A percentile compares a stretch with the other conserved stretches of the same genome.
These are phyloP conservation scores for Esperia sulphurella DNA, from an alignment of 2,888 invertebrate genomes.

Conservation along the genomic window DNA sequence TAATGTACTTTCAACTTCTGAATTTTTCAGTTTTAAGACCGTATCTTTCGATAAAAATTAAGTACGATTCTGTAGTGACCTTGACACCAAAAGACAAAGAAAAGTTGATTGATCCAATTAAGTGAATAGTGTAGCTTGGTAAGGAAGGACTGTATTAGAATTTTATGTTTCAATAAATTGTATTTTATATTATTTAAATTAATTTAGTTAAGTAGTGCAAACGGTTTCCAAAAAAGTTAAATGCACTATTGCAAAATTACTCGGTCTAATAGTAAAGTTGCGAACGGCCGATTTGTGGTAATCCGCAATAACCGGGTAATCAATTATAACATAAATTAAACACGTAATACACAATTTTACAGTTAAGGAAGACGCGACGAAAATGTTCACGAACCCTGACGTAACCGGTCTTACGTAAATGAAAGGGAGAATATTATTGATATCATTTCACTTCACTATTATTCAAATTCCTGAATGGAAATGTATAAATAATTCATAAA, in stretches of 20 bases:
- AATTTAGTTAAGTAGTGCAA: neutral
- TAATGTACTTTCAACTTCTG: no score
- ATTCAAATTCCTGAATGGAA: no score
- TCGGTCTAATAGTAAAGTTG: slow-evolving; percentile 17
- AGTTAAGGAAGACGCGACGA: slow-evolving; percentile 15
- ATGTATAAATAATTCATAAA: no score
- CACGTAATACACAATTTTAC: slow-evolving; percentile 23
- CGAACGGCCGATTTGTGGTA: slow-evolving; percentile 22
- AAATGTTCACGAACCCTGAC: slow-evolving; percentile 34
- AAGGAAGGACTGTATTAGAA: no score
- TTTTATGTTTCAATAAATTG: no score
- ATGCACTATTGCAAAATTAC: slow-evolving; percentile 20
- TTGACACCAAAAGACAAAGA: no score
- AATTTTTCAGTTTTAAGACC: no score
- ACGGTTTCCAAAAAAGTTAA: neutral
- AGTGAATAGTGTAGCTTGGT: no score
- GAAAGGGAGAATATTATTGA: neutral
- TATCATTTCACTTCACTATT: no score
- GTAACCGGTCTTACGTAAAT: slow-evolving; percentile 18
- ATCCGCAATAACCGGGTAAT: slow-evolving; percentile 23
- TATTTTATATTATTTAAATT: neutral
- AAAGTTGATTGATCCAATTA: no score
- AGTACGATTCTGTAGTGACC: no score
- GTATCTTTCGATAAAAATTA: no score
- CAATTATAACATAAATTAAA: slow-evolving; percentile 31